These are phyloP conservation scores for Tragelaphus scriptus DNA, from an alignment of 2,113 vertebrate species.

Conservation along the genomic window DNA sequence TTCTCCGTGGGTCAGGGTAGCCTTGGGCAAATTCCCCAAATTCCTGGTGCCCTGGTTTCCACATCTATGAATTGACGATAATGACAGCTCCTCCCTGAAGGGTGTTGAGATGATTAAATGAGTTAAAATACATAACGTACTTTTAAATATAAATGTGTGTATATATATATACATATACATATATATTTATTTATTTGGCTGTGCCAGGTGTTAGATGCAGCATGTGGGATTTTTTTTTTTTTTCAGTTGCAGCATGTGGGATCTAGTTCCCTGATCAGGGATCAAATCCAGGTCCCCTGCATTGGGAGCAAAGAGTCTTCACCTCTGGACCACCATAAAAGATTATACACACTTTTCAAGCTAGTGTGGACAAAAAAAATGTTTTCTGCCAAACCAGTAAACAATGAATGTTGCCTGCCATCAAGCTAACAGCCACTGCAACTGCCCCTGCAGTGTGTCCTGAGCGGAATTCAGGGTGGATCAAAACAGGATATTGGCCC, in stretches of 20 bases:
- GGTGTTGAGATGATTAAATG: background rate
- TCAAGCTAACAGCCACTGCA: background rate
- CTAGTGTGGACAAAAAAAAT: background rate
- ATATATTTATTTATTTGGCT: background rate
- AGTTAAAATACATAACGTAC: background rate
- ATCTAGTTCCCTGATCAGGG: background rate
- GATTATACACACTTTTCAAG: background rate
- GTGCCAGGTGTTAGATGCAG: background rate
- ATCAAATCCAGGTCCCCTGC: background rate
- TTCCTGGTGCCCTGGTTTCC: background rate
- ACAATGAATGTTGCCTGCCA: background rate
- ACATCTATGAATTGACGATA: background rate
- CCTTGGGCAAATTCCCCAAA: background rate
- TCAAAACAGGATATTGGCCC: background rate
- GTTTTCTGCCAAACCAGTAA: background rate
- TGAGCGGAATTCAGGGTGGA: background rate
- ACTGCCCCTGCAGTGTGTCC: background rate
- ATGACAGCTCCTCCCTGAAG: background rate
- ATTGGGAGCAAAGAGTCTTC: background rate
- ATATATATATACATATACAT: background rate
- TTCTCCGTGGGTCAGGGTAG: too few relatives aligned
- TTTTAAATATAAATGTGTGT: background rate
- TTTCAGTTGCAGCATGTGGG: background rate
- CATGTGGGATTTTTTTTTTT: background rate
- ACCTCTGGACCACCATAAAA: background rate